Evolutionary conservation across 2,113 vertebrate genomes (phyloP), one percentile per base, ranked within the genome.

Genomic region (Taxidea taxus): DNA sequence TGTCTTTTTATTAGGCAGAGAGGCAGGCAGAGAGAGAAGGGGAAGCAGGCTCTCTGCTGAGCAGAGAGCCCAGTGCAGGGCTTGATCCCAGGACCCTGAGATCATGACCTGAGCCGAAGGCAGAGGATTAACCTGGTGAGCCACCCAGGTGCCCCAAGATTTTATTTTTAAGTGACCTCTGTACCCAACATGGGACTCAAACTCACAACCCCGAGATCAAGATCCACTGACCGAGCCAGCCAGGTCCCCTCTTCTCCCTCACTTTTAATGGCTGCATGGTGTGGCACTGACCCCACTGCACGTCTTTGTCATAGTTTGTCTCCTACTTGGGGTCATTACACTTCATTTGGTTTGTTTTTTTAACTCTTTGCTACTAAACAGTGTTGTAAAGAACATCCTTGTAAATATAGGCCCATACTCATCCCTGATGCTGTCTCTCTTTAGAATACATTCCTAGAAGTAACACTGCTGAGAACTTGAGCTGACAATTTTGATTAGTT

Each of bases 241-340:
- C 27, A 7, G 14, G 15, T 4, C 14, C 74, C 74, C 14, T 75
- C 39, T 44, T 44, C 72, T 31, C 14, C 11, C 7, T 77, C 51
- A 0, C n/a, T 42, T 34, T 47, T 6, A 37, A 5, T 4, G 15
- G 42, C 37, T 77, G 21, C 0, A 0, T 34, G 56, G 11, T n/a
- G 23, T 54, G 5, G 2, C 18, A 4, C 4, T 39, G 12, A 27
- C 21, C 49, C 34, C 42, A 0, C 4, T 15, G 66, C 12, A 2
- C 6, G 31, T 62, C 39, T 6, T 7, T 25, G 34, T 34, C 0
- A 1, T 27, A 6, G 37, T 56, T 68, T 44, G 39, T n/a, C 66
- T 93, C 37, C 62, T 84, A 4, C 47, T 34, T 66, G 49, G 60
- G 56, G 49, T n/a, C 68, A 44, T 13, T 56, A 8, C 72, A 25